These are phyloP conservation scores for Cosmia pyralina DNA, from an alignment of 2,888 invertebrate species.

Conservation along the genomic window DNA sequence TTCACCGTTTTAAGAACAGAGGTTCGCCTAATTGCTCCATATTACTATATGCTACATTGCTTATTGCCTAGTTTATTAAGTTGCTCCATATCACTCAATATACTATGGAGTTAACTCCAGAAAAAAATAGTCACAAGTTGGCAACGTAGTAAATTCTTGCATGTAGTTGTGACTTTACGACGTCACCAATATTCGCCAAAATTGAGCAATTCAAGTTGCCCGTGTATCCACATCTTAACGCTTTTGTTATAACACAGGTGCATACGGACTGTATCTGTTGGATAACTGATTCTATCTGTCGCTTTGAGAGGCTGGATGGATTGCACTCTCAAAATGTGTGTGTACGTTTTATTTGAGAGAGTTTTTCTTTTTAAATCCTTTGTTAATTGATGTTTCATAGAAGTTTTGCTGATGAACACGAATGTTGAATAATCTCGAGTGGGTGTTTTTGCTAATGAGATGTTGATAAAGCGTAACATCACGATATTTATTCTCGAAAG, in stretches of 20 bases:
- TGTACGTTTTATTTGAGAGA: neutral
- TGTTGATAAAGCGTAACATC: too few relatives aligned
- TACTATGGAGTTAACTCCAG: too few relatives aligned
- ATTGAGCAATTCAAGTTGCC: neutral
- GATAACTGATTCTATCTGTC: slow-evolving; percentile 54
- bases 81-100: neutral
- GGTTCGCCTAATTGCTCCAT: neutral
- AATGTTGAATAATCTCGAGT: neutral
- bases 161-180: neutral
- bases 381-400: slow-evolving; percentile 6
- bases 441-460: too few relatives aligned
- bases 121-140: neutral
- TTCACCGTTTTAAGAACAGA: neutral
- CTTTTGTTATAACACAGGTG: slow-evolving; percentile 39
- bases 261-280: slow-evolving; percentile 36
- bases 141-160: neutral
- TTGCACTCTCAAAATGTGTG: slow-evolving; percentile 37
- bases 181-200: neutral
- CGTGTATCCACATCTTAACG: slow-evolving; percentile 22
- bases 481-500: neutral
- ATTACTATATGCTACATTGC: neutral
- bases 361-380: neutral
- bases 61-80: neutral
- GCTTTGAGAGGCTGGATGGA: slow-evolving; percentile 44
- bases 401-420: neutral